phyloP scores from a whole-genome alignment of 2,113 vertebrate species.

The Tylochromis polylepis region DNA sequence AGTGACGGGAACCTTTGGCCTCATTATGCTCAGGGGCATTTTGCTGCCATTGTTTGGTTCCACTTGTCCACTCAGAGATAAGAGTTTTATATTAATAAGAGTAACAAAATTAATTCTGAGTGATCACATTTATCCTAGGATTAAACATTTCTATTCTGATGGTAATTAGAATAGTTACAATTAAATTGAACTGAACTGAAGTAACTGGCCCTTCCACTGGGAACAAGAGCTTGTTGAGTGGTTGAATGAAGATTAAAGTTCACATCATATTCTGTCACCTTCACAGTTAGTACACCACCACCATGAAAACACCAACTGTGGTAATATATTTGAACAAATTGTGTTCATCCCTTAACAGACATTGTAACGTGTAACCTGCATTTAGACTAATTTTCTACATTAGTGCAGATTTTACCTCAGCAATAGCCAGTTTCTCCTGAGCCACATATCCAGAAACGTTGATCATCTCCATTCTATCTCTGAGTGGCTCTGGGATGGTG shows the following conservation, averaged over 20 bases:
- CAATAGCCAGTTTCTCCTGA: constrained; percentile 95
- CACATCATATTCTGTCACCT: not conserved
- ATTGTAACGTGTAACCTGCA: accelerated
- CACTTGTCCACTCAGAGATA: no score
- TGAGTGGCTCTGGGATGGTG: constrained; percentile 93
- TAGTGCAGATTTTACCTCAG: constrained; percentile 75
- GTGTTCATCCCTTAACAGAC: not conserved
- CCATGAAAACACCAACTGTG: not conserved
- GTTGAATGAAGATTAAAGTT: not conserved
- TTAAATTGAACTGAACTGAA: not conserved
- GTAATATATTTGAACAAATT: not conserved
- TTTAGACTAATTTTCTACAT: not conserved
- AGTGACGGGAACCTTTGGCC: no score
- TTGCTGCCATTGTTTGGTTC: not conserved
- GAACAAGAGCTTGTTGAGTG: accelerated
- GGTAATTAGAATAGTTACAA: not conserved
- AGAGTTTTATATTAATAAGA: no score
- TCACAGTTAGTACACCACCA: not conserved
- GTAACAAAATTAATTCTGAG: not conserved
- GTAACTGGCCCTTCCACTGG: accelerated
- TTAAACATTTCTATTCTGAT: not conserved
- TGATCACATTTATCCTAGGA: not conserved
- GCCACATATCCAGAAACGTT: constrained; percentile 95
- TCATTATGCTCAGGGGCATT: no score
- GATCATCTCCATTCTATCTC: constrained; percentile 99